A percentile compares a stretch with the other conserved stretches of the same genome.
These are phyloP conservation scores for Saguinus midas DNA, from an alignment of 2,113 vertebrate genomes.

Conservation along the genomic window DNA sequence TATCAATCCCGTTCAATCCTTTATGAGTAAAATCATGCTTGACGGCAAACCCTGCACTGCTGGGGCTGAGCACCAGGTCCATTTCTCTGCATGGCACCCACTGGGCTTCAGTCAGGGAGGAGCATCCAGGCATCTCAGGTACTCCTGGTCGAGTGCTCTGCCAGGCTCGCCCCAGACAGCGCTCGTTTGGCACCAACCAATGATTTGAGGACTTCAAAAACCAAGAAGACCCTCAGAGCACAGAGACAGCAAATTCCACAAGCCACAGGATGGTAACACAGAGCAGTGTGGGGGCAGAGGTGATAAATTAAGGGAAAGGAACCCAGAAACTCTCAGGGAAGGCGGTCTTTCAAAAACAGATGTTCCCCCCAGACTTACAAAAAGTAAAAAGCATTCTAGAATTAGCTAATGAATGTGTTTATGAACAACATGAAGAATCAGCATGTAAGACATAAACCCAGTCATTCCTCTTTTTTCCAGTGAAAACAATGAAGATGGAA, in stretches of 20 bases:
- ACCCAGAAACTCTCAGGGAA: neutral
- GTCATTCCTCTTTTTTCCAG: neutral
- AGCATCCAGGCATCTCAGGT: neutral
- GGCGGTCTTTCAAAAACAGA: neutral
- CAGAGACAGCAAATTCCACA: neutral
- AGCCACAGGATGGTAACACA: neutral
- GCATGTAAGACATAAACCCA: neutral
- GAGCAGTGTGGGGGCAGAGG: rapidly evolving
- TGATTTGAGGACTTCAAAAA: neutral
- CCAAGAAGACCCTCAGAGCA: neutral
- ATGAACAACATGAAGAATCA: neutral
- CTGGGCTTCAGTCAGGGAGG: rapidly evolving
- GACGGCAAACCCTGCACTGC: neutral
- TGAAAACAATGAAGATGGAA: neutral
- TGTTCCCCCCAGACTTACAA: too few relatives aligned
- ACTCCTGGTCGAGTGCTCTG: neutral
- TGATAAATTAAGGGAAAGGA: neutral
- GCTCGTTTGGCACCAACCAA: too few relatives aligned
- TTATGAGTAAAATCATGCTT: neutral
- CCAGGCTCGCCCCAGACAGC: neutral
- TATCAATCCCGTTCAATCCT: neutral
- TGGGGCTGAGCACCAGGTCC: neutral
- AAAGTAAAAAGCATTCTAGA: neutral
- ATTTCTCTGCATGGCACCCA: rapidly evolving
- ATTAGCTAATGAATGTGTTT: neutral